phyloP scores from a whole-genome alignment of 2,888 invertebrate species.

The Noctua comes region DNA sequence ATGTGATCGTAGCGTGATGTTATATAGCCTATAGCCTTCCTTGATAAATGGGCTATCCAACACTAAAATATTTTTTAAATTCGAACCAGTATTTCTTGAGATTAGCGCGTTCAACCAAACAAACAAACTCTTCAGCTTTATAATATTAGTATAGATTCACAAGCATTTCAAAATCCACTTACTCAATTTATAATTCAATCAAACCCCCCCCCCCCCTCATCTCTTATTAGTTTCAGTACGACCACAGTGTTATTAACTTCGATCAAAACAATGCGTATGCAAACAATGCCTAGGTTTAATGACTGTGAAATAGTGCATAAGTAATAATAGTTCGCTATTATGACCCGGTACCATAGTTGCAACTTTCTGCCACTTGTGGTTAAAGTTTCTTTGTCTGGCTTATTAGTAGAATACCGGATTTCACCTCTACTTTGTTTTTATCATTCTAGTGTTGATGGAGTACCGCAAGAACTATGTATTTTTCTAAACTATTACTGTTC shows the following conservation, averaged over 20 bases:
- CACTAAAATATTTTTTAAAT: no score
- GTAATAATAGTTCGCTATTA: constrained; percentile 51
- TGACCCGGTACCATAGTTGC: constrained; percentile 31
- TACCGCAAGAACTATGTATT: not conserved
- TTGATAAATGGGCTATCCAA: no score
- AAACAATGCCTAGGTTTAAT: constrained; percentile 62
- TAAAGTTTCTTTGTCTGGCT: constrained; percentile 29
- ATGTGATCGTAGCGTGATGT: no score
- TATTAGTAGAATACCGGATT: constrained; percentile 15
- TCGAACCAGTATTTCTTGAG: no score
- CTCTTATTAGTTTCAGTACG: constrained; percentile 46
- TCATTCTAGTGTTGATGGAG: not conserved
- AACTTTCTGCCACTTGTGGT: constrained; percentile 46
- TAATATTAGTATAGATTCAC: no score
- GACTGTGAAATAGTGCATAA: constrained; percentile 63
- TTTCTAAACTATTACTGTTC: not conserved
- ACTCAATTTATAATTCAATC: constrained; percentile 40
- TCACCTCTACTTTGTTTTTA: constrained; percentile 12
- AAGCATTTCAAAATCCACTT: not conserved
- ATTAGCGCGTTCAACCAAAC: no score
- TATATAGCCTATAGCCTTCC: no score
- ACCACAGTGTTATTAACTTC: constrained; percentile 48
- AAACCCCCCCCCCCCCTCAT: constrained; percentile 5
- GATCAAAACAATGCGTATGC: constrained; percentile 63
- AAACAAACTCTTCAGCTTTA: no score